Evolutionary conservation across 2,797 vertebrate species (phyloP).

Genomic region (Cuculus canorus): DNA sequence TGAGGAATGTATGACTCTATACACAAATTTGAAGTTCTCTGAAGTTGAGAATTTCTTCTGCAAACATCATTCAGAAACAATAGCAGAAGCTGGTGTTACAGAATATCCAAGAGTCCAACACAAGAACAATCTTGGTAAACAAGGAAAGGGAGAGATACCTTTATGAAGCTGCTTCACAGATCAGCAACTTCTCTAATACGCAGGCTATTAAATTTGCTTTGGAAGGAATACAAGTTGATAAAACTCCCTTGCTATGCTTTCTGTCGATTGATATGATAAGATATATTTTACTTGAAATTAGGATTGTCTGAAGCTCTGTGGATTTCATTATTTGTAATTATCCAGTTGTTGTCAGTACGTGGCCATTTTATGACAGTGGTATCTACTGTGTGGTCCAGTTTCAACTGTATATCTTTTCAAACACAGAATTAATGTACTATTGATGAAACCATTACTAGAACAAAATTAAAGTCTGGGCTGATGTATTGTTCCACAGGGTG

Average conservation of each 20-base stretch:
- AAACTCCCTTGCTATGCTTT: slow-evolving; percentile 75
- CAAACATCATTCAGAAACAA: not conserved
- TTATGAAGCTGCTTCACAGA: slow-evolving; percentile 68
- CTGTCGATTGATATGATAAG: slow-evolving; percentile 83
- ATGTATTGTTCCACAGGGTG: slow-evolving; percentile 97
- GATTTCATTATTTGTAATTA: slow-evolving; percentile 99
- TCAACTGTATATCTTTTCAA: slow-evolving; percentile 99
- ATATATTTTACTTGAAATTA: slow-evolving; percentile 97
- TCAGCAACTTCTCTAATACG: slow-evolving; percentile 65
- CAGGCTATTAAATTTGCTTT: slow-evolving; percentile 77
- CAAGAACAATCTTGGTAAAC: slow-evolving; percentile 18
- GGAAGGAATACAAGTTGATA: slow-evolving; percentile 75
- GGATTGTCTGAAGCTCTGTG: slow-evolving; percentile 88
- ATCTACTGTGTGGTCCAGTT: slow-evolving; percentile 87
- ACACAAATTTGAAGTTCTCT: not conserved
- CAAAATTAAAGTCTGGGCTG: slow-evolving; percentile 99
- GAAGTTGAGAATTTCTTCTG: not conserved
- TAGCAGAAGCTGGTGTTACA: not conserved
- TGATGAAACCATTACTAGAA: slow-evolving; percentile 99
- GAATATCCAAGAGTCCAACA: not conserved
- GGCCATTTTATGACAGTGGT: slow-evolving; percentile 88
- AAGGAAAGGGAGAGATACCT: slow-evolving; percentile 7
- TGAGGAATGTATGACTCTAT: not conserved
- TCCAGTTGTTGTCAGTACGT: slow-evolving; percentile 87
- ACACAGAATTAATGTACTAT: slow-evolving; percentile 99